These are phyloP conservation scores for Galaxea fascicularis DNA, from an alignment of 92 coral and sea anemone species.

Conservation along the genomic window DNA sequence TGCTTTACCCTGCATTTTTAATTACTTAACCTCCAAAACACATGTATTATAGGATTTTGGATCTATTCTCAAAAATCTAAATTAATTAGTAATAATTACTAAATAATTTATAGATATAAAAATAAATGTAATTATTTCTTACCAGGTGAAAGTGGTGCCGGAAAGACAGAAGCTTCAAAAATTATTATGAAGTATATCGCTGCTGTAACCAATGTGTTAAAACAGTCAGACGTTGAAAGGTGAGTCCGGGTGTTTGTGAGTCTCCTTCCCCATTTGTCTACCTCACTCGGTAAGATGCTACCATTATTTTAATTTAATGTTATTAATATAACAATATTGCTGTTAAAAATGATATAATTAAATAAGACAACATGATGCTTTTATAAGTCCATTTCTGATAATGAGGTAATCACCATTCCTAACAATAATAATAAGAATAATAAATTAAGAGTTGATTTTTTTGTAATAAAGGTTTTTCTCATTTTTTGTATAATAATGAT, in stretches of 20 bases:
- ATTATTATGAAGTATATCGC: constrained; percentile 97
- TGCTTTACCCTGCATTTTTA: background rate
- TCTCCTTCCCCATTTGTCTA: background rate
- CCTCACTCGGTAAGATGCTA: background rate
- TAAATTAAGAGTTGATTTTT: too few species aligned
- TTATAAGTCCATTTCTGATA: too few species aligned
- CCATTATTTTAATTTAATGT: too few species aligned
- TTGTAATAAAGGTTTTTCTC: too few species aligned
- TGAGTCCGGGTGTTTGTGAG: background rate
- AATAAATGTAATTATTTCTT: background rate
- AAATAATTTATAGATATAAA: background rate
- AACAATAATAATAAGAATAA: background rate
- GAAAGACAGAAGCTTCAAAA: constrained; percentile 98
- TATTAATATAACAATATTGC: too few species aligned
- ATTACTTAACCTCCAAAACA: background rate
- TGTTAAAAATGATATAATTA: too few species aligned
- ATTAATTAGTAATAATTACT: too few species aligned
- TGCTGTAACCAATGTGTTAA: constrained; percentile 88
- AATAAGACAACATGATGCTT: too few species aligned
- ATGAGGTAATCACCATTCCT: too few species aligned
- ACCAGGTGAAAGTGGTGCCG: constrained; percentile 99
- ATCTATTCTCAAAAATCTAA: background rate
- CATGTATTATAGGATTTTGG: background rate
- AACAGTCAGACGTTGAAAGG: constrained; percentile 96
- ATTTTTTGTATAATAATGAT: too few species aligned